Base-by-base conservation (phyloP, 2,113 vertebrate genomes). In the Nanorana parkeri region DNA sequence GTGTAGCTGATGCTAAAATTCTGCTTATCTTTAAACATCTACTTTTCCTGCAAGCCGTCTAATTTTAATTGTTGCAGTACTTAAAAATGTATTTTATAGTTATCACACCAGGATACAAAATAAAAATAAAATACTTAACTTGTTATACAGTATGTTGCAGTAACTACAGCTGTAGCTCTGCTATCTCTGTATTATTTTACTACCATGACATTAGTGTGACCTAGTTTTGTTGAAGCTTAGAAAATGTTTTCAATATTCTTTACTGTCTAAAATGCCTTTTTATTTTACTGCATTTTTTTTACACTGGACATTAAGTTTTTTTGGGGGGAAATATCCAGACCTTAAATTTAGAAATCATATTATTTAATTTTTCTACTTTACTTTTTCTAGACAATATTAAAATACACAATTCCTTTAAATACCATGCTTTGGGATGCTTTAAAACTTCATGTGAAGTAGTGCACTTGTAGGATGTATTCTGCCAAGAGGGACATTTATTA, bases 101-200 rank as follows among this genome's bases (percentile, higher is more conserved):
- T 23, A 77, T 26, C 58, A 23, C 74, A 24, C 17, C 20, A 77
- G 21, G 55, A 77, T 64, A 23, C 16, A 77, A 15, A 75, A 36
- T 65, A 24, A 36, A 58, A 58, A 24, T 23, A 41, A 75, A 75
- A 74, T 23, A 63, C 19, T 68, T 68, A 41, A 76, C 19, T 47
- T 68, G 20, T 74, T 16, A 55, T 56, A n/a, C n/a, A n/a, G n/a
- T n/a, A 20, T 74, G 36, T 47, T 68, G 23, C 23, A 24, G 13
- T 69, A 69, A 24, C 24, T 68, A 2, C 1, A 69, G n/a, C 23
- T 52, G 36, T 52, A 51, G 17, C 10, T n/a, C 13, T 51, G 4
- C 41, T 52, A 51, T 24, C 3, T n/a, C 13, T 51, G 15, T 47
- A 2, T 1, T 69, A 41, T 24, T 24, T 41, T 4, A 23, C 51